Base-by-base conservation (phyloP, 1,140 invertebrate species). In the Bursaphelenchus mucronatus region DNA sequence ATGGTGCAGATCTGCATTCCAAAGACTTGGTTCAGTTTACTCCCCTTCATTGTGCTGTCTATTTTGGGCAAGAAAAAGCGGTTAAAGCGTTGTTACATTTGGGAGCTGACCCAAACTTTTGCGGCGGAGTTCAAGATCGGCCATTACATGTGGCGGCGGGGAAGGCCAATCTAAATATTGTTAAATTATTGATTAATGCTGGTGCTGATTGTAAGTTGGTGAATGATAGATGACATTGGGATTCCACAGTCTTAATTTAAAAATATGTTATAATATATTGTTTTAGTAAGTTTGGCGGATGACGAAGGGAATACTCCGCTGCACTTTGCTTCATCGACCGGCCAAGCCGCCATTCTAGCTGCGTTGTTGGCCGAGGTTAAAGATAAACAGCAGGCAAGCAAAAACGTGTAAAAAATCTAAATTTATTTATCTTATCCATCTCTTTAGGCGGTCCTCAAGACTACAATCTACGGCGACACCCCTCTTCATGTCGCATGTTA, bases 391-490 rank as follows among this genome's bases (percentile, higher is more conserved):
- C 46, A 17, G 19, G 21, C 39, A 19, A 61, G 49, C 61, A 0
- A 47, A 44, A 3, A 30, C 19, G 46, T 30, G 30, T 30, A 30
- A 3, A 30, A 30, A 30, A 30, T 30, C 5, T 30, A 30, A 30
- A 30, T 5, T 30, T 40, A 13, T 69, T n/a, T 0, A 13, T 69
- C 19, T 68, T 17, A 56, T 69, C 45, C 13, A 55, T 69, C 30
- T 30, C 49, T 10, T 46, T 47, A 78, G 68, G 47, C 75, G 30
- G 59, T 65, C 10, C 19, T 61, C 9, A 63, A 66, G 46, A 73
- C 73, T 21, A 85, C 84, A 69, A 82, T 85, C 19, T 85, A 84
- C 63, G 82, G 82, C 8, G 84, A 85, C 68, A 85, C 84, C 6
- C 80, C 83, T 19, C 72, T 84, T 19, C 83, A 84, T 72, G 63